phyloP scores from a whole-genome alignment of 2,113 vertebrate genomes.

The Hippocampus guttulatus region DNA sequence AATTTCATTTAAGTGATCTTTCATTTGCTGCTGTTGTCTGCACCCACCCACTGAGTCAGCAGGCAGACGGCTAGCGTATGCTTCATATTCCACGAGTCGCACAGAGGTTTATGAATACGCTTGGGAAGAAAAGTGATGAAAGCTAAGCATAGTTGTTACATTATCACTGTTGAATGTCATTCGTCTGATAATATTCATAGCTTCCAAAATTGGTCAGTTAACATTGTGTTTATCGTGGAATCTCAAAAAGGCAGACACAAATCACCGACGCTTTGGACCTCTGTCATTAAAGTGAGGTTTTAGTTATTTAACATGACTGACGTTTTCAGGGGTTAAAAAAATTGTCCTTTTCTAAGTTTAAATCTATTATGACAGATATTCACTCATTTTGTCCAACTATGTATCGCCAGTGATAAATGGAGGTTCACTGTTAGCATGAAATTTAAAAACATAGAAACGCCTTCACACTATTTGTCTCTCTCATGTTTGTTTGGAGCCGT shows the following conservation, averaged over 20 bases:
- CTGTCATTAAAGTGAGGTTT: neutral
- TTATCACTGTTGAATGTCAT: neutral
- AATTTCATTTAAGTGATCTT: conserved; percentile 2
- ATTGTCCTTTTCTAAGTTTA: no score
- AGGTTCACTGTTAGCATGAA: neutral
- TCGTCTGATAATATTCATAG: neutral
- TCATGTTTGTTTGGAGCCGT: conserved; percentile 1
- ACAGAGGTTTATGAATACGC: neutral
- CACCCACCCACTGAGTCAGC: neutral
- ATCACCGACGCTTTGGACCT: no score
- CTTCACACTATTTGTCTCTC: neutral
- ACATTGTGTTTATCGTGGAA: neutral
- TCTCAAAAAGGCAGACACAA: neutral
- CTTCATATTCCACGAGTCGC: neutral
- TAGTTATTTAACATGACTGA: neutral
- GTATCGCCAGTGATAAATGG: neutral
- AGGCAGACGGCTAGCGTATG: neutral
- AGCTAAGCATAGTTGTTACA: neutral
- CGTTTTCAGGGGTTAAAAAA: no score
- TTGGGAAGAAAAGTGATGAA: conserved; percentile 5
- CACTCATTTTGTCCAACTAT: neutral
- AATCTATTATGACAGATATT: no score
- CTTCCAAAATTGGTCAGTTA: neutral
- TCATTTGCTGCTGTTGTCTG: conserved; percentile 2
- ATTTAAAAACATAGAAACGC: neutral